These are phyloP conservation scores for Thereva unica DNA, from an alignment of 2,888 invertebrate species.

Conservation along the genomic window DNA sequence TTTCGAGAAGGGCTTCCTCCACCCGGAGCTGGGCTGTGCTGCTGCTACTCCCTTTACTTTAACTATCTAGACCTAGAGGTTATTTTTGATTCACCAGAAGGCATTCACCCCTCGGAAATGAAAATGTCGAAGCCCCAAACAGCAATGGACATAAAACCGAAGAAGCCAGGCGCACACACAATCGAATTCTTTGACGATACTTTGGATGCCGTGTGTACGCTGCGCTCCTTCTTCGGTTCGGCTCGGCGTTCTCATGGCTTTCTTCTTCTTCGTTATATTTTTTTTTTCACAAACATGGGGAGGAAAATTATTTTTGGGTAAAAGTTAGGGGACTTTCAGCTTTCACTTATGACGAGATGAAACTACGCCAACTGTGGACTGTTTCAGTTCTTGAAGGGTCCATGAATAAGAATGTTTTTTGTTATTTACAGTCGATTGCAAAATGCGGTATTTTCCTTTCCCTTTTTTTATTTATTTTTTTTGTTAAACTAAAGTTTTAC, in stretches of 20 bases:
- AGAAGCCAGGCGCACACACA: neutral
- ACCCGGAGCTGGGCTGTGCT: too few relatives aligned
- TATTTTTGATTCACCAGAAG: conserved; percentile 33
- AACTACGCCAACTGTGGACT: too few relatives aligned
- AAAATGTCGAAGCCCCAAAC: neutral
- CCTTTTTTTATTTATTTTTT: too few relatives aligned
- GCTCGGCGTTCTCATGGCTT: too few relatives aligned
- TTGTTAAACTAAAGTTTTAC: too few relatives aligned
- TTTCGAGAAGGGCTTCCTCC: too few relatives aligned
- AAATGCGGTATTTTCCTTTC: too few relatives aligned
- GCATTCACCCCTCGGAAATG: conserved; percentile 26
- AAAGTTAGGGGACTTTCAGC: conserved; percentile 22
- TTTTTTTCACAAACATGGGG: conserved; percentile 5
- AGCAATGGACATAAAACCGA: conserved; percentile 1
- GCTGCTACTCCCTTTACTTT: neutral
- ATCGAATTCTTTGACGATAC: too few relatives aligned
- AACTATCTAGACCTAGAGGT: conserved; percentile 10
- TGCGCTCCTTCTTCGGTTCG: neutral
- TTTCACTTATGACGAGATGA: conserved; percentile 22
- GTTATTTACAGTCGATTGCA: too few relatives aligned
- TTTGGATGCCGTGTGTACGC: neutral
- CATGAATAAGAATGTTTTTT: too few relatives aligned
- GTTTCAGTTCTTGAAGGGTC: too few relatives aligned
- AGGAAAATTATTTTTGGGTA: conserved; percentile 29
- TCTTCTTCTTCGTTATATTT: neutral